phyloP scores from a whole-genome alignment of 2,797 vertebrate species.

The Lepus oiostolus region DNA sequence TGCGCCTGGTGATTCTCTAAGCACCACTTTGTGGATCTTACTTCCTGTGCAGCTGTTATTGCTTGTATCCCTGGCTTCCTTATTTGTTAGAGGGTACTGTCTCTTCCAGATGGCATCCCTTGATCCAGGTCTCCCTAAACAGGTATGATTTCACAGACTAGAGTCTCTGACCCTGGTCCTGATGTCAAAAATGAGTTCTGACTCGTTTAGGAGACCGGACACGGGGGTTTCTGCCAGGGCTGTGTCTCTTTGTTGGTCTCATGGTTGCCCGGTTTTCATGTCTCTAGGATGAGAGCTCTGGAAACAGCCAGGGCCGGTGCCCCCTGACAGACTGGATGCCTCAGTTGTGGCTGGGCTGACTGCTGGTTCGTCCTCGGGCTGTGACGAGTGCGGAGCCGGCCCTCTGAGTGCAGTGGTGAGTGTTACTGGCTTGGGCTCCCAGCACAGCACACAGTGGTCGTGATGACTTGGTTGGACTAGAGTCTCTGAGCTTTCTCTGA shows the following conservation, averaged over 20 bases:
- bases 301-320: neutral
- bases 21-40: neutral
- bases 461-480: constrained; percentile 35
- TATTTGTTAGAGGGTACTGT: neutral
- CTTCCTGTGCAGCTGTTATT: neutral
- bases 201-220: constrained; percentile 71
- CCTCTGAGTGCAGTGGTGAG: neutral
- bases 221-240: neutral
- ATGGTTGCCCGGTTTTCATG: neutral
- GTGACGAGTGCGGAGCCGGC: neutral
- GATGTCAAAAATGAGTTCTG: constrained; percentile 77
- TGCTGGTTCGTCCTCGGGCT: neutral
- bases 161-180: constrained; percentile 83
- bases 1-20: neutral
- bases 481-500: constrained; percentile 56
- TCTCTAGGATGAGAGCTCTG: constrained; percentile 48
- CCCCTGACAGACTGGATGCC: neutral
- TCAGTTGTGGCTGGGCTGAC: too few relatives aligned
- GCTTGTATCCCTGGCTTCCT: neutral
- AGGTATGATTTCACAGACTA: constrained; percentile 84
- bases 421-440: neutral
- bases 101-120: neutral
- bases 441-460: neutral
- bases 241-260: neutral
- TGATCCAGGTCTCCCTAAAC: constrained; percentile 48